Evolutionary conservation across 2,113 vertebrate species (phyloP).

Genomic region (Muntiacus reevesi): DNA sequence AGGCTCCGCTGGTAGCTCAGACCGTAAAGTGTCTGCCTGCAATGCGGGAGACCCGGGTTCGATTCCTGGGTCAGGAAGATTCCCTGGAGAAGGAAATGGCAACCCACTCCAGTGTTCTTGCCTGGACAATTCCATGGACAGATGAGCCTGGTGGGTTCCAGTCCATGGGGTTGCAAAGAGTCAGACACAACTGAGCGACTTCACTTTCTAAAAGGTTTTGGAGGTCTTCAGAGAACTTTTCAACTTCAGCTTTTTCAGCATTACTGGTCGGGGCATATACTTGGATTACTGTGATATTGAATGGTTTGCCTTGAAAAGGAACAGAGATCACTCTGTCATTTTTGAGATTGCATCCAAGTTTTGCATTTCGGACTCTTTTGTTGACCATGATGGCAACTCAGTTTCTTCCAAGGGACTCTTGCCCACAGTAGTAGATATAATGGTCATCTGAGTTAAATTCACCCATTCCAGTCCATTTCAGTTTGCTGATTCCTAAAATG

Average conservation of each 20-base stretch:
- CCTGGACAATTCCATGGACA: too few relatives aligned
- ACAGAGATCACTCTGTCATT: background rate
- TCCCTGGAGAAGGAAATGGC: too few relatives aligned
- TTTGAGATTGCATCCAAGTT: background rate
- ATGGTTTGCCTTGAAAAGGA: background rate
- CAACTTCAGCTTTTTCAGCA: background rate
- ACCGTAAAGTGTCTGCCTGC: too few relatives aligned
- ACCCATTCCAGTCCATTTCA: background rate
- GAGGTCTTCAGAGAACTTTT: background rate
- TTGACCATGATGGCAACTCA: background rate
- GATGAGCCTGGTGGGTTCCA: too few relatives aligned
- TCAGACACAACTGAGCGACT: too few relatives aligned
- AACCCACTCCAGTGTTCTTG: too few relatives aligned
- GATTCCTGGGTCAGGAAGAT: too few relatives aligned
- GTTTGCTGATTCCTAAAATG: background rate
- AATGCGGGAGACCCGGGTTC: too few relatives aligned
- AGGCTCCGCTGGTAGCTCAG: too few relatives aligned
- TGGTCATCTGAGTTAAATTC: background rate
- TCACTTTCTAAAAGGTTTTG: background rate
- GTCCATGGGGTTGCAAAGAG: too few relatives aligned
- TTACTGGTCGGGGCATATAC: background rate
- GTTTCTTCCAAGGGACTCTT: background rate
- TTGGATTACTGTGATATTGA: background rate
- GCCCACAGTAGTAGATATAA: background rate
- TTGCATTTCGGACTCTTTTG: background rate